Percentiles rank a stretch among this genome's conserved stretches.
phyloP scores from a whole-genome alignment of 1,140 invertebrate genomes.

The Caenorhabditis latens region DNA sequence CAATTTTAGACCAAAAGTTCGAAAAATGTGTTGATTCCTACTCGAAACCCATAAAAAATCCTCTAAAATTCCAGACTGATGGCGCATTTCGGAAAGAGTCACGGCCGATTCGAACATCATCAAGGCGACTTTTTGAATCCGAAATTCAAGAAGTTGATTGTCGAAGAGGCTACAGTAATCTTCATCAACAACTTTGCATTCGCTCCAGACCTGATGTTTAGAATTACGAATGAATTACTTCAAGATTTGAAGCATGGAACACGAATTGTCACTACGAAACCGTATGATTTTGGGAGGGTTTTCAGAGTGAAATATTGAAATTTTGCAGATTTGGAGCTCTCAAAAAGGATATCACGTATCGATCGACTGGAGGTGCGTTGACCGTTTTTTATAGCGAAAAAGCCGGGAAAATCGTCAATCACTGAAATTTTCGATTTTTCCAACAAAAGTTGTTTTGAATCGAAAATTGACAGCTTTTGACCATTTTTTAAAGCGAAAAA shows the following conservation, averaged over 20 bases:
- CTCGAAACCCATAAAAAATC: no score
- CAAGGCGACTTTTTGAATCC: conserved; percentile 74
- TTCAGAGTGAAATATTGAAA: no score
- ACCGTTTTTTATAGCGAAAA: no score
- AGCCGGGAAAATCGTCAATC: no score
- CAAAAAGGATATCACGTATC: not conserved
- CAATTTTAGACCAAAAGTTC: no score
- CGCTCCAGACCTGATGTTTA: conserved; percentile 70
- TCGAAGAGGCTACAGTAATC: conserved; percentile 75
- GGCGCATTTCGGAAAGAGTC: conserved; percentile 74
- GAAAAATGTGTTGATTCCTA: no score
- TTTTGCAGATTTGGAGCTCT: not conserved
- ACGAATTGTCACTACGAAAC: conserved; percentile 73
- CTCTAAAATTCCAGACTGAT: conserved; percentile 69
- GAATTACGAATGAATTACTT: conserved; percentile 72
- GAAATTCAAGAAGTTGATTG: conserved; percentile 74
- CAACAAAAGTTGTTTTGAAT: no score
- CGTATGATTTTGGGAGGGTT: conserved; percentile 54
- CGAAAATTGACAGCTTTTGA: not conserved
- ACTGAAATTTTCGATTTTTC: no score
- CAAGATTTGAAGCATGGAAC: conserved; percentile 73
- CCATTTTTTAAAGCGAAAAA: no score
- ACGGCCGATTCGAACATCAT: conserved; percentile 68
- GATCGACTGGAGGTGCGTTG: conserved; percentile 8
- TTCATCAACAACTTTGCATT: conserved; percentile 78